phyloP scores from a whole-genome alignment of 2,797 vertebrate genomes.

The Pipistrellus pygmaeus region DNA sequence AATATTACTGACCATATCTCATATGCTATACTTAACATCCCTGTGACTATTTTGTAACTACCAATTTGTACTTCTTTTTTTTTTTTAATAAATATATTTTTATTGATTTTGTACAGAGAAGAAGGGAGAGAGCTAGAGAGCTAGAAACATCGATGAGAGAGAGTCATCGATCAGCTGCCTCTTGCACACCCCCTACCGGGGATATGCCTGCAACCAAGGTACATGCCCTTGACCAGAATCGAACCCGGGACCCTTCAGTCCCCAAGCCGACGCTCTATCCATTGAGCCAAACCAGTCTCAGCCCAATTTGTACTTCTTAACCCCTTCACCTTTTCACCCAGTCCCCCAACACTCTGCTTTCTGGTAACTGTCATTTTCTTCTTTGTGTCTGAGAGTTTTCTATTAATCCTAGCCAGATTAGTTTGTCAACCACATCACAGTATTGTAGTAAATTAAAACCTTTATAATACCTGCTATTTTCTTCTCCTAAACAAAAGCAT shows the following conservation, averaged over 20 bases:
- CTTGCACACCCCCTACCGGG: no score
- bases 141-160: no score
- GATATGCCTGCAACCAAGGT: no score
- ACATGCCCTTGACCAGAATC: no score
- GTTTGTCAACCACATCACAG: neutral
- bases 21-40: neutral
- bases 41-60: neutral
- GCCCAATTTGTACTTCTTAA: neutral
- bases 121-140: no score
- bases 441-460: neutral
- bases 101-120: no score
- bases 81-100: no score
- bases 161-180: no score
- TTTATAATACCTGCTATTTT: neutral
- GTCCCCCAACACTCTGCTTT: neutral
- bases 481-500: neutral
- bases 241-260: no score
- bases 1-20: neutral
- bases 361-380: neutral
- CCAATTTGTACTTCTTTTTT: neutral
- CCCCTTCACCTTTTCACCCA: neutral
- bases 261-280: no score
- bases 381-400: neutral
- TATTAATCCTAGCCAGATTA: neutral
- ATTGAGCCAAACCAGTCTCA: no score